Evolutionary conservation across 2,113 vertebrate genomes (phyloP), one percentile per base, ranked within the genome.

Genomic region (Cygnus atratus): DNA sequence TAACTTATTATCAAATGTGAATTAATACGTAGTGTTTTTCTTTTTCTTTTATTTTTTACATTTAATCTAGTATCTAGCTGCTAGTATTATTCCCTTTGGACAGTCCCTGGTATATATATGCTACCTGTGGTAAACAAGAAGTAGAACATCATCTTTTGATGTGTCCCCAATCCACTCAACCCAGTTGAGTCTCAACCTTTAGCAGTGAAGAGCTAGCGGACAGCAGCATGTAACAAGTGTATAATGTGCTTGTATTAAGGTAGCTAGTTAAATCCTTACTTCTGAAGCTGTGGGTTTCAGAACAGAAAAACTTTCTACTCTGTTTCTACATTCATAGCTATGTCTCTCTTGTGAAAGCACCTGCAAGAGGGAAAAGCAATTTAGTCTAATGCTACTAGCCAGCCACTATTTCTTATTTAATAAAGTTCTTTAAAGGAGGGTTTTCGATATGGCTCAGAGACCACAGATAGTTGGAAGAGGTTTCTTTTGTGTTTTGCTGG

Each of bases 401-500:
- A 87, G 62, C 31, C 24, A 29, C 46, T 46, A n/a, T 65, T 92
- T 95, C 11, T 84, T 88, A 61, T 41, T 85, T 17, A 76, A 39
- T 79, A 31, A 70, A 76, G 20, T 28, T 44, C 28, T 92, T 84
- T 73, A 87, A 79, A 82, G 26, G 7, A 73, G 24, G 4, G 5
- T 15, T 95, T 87, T 92, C 66, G 77, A 61, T 61, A 58, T 41
- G 52, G 31, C 78, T 83, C n/a, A 31, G 61, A 74, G 46, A 87
- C 52, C 25, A 63, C 2, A 10, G 66, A 41, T 37, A n/a, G 22
- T 29, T 89, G 54, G 44, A 92, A 76, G 19, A 68, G 19, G 9
- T 10, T 28, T 81, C 52, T 43, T 70, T 85, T 52, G 3, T 83
- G 43, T 92, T 67, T 67, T 41, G 1, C 33, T 55, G n/a, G 10